Evolutionary conservation across 2,797 vertebrate species (phyloP), one percentile per base, ranked within the genome.

Genomic region (Babyrousa celebensis): DNA sequence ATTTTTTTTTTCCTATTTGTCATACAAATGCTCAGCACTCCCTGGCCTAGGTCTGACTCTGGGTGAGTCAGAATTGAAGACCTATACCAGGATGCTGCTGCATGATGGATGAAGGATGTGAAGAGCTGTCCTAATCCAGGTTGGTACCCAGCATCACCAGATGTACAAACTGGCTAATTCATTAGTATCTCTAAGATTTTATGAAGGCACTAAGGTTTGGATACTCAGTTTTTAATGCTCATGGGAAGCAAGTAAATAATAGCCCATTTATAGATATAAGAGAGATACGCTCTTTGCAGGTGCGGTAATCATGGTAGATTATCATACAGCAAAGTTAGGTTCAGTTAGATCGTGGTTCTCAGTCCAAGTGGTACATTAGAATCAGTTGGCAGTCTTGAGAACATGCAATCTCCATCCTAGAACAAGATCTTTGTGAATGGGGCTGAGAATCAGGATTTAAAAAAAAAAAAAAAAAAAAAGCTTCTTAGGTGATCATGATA

Each of bases 51-150:
- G 1, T 86, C 16, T 88, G 78, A 88, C 8, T 11, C 25, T 67
- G 65, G n/a, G n/a, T 85, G 36, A 70, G 20, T 89, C 60, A 86
- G 56, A 72, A 72, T 23, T n/a, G 40, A 96, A 89, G 62, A 74
- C 40, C 16, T 77, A 5, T 18, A 14, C 16, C 12, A 62, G 48
- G 63, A 80, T 63, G 27, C 43, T 95, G 56, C 40, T 89, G 12
- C 1, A 4, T 6, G 75, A 17, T 27, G 12, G 12, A 60, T 3
- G 17, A 68, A 54, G 56, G n/a, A 58, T n/a, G 12, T 32, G 12
- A 93, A 5, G 10, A 56, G 18, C 10, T 54, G 2, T 0, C 1
- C 29, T 62, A 48, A 29, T 40, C 48, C 15, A 29, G 23, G 27
- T 72, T 18, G 48, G 3, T 1, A 43, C 58, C 23, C n/a, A 25